These are phyloP conservation scores for Sebastes itinus DNA, from an alignment of 2,797 vertebrate species.

Conservation along the genomic window DNA sequence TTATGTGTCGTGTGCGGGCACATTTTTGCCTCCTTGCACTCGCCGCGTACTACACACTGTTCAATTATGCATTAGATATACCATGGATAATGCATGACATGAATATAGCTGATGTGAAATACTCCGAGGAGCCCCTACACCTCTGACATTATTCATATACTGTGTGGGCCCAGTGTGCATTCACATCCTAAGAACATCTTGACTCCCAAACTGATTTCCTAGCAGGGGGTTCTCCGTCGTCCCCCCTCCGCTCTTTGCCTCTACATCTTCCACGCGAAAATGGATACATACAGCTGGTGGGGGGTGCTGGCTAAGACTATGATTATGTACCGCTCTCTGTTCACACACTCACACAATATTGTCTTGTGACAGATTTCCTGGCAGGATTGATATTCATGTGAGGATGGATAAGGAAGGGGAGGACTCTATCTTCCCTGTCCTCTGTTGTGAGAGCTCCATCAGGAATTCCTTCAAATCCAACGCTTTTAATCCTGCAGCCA, in stretches of 20 bases:
- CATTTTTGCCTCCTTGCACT: constrained; percentile 46
- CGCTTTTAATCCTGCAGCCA: constrained; percentile 1
- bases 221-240: neutral
- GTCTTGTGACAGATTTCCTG: constrained; percentile 30
- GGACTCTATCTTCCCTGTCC: constrained; percentile 2
- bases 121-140: constrained; percentile 41
- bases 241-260: constrained; percentile 15
- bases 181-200: constrained; percentile 26
- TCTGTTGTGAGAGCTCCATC: constrained; percentile 20
- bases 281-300: constrained; percentile 18
- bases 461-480: constrained; percentile 18
- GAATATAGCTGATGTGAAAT: constrained; percentile 43
- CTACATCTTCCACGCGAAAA: constrained; percentile 12
- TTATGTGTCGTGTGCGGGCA: constrained; percentile 30
- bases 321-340: constrained; percentile 40
- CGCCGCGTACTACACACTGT: constrained; percentile 35
- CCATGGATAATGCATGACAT: constrained; percentile 73
- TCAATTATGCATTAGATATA: constrained; percentile 64
- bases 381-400: neutral
- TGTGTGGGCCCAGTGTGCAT: constrained; percentile 14
- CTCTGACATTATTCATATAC: constrained; percentile 50
- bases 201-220: constrained; percentile 44
- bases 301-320: constrained; percentile 19
- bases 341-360: constrained; percentile 28
- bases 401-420: neutral